Conservation (phyloP, 2,797 vertebrate species). For the Dryobates pubescens region DNA sequence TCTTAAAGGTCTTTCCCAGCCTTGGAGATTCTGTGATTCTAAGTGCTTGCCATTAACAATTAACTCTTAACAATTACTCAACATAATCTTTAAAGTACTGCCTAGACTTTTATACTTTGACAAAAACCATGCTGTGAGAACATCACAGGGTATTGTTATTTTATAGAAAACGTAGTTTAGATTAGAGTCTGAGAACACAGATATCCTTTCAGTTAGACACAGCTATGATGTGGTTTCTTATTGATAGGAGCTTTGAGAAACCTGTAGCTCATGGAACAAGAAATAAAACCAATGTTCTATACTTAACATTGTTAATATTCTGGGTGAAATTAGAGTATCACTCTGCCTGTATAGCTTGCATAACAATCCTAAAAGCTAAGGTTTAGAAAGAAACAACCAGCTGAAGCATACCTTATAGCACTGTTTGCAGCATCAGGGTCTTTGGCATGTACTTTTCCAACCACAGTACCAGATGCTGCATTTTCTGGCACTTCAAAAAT, state of each 20-base stretch:
- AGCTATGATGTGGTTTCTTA: not conserved
- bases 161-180: not conserved
- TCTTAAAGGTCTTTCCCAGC: no score
- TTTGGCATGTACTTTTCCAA: constrained; percentile 95
- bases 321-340: not conserved
- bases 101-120: not conserved
- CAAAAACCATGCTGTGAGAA: not conserved
- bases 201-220: not conserved
- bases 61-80: not conserved
- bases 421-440: constrained; percentile 93
- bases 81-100: not conserved
- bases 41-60: not conserved
- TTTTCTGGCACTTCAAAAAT: constrained; percentile 95
- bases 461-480: constrained; percentile 86
- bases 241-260: not conserved
- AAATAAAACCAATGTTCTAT: not conserved
- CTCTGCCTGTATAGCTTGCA: not conserved
- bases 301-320: not conserved
- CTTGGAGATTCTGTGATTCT: no score
- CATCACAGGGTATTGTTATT: not conserved
- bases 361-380: not conserved
- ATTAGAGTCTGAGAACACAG: not conserved
- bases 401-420: constrained; percentile 85
- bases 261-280: not conserved
- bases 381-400: not conserved